Base-by-base conservation (phyloP, 2,888 invertebrate genomes). In the Argynnis bischoffii region DNA sequence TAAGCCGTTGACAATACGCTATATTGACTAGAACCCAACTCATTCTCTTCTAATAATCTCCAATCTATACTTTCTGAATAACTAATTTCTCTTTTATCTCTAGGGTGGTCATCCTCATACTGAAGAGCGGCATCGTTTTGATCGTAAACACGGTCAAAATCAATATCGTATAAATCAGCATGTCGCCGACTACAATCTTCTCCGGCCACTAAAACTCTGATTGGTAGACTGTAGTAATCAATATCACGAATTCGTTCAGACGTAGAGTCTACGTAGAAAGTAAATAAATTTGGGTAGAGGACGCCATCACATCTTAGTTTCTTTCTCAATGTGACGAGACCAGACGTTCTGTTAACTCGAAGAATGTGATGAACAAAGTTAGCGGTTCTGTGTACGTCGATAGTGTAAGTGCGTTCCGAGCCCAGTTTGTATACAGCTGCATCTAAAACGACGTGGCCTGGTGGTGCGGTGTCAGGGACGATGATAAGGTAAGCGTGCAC, bases 251-350 rank as follows among this genome's bases (percentile, higher is more conserved):
- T 92, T 65, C 96, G 92, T 77, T 95, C 96, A 72, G 97, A 96
- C 63, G 96, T 96, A 48, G 97, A 97, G 83, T 98, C 97, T 70
- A 98, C 95, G 86, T 97, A 96, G 81, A 97, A 94, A 5, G 97
- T 97, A 84, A 98, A 97, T 66, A 97, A 93, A 79, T 96, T 96
- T 0, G 97, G 97, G 81, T 97, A 97, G 75, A 95, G 95, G 47
- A 96, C 93, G 71, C 97, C 97, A 79, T 97, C 95, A 86, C 97
- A 97, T 80, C 95, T 94, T 15, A 97, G 89, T 65, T 93, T 93
- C 78, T 95, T 95, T 74, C 95, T 94, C 50, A 97, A 89, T n/a
- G 94, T 94, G 67, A 97, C 95, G 74, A 95, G 94, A 16, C 97
- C 97, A 72, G 94, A 95, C 78, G 95, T 95, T 66, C 94, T 94